Percentiles rank a stretch among this genome's conserved stretches.
Conservation (phyloP, 2,113 vertebrate species). For the Megaceryle torquata region DNA sequence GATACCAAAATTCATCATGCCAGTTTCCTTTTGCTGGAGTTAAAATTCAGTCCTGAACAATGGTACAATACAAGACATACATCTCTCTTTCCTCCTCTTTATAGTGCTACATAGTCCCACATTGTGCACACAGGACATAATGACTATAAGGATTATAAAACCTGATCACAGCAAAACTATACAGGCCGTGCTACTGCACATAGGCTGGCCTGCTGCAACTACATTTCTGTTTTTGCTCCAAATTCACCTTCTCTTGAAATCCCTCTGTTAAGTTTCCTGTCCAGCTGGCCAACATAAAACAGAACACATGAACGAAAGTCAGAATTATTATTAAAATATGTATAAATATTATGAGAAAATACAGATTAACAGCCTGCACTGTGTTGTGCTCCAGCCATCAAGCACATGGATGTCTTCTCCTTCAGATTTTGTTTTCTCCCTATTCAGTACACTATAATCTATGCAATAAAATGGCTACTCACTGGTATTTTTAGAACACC, state of each 20-base stretch:
- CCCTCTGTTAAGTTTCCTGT: background rate
- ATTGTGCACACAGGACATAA: background rate
- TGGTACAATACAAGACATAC: background rate
- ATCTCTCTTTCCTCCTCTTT: background rate
- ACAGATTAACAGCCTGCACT: background rate
- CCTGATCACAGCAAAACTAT: background rate
- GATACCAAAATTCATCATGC: background rate
- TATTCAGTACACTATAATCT: background rate
- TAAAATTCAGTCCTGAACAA: background rate
- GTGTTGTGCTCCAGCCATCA: background rate
- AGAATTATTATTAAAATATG: background rate
- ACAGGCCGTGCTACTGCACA: background rate
- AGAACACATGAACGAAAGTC: background rate
- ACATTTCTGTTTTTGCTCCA: background rate
- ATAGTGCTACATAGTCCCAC: background rate
- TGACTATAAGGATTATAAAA: background rate
- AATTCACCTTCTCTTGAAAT: background rate
- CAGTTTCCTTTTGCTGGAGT: background rate
- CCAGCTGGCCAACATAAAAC: background rate
- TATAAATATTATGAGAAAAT: background rate
- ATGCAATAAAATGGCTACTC: background rate
- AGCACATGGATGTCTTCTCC: background rate
- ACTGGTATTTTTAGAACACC: background rate
- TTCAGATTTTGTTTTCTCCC: background rate
- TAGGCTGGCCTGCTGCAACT: background rate